Conservation (phyloP, 2,113 vertebrate species). For the Pseudopodoces humilis region DNA sequence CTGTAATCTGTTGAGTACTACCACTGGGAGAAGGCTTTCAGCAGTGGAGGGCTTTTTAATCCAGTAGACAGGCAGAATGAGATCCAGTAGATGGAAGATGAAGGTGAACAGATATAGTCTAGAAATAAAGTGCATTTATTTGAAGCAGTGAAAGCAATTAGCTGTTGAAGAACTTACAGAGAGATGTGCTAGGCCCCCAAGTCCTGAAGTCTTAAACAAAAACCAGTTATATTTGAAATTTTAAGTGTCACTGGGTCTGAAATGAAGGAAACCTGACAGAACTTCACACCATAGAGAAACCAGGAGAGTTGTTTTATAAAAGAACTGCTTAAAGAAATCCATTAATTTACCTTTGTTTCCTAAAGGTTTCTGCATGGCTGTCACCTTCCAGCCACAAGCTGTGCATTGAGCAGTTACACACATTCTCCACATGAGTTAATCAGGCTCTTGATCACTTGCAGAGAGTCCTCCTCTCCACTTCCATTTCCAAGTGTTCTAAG, state of each 20-base stretch:
- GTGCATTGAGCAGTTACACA: background rate
- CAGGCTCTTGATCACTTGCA: background rate
- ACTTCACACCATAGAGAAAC: background rate
- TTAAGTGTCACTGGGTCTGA: background rate
- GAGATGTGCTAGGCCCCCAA: background rate
- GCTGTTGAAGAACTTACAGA: background rate
- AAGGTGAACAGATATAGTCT: background rate
- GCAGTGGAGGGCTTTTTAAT: slow-evolving; percentile 38
- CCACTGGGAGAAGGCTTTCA: slow-evolving; percentile 20
- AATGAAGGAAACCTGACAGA: background rate
- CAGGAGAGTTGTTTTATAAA: background rate
- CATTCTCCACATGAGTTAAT: background rate
- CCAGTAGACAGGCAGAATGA: background rate
- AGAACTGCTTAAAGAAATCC: background rate
- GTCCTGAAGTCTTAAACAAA: background rate
- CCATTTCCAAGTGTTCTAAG: background rate
- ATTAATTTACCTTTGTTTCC: background rate
- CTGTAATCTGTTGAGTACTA: slow-evolving; percentile 16
- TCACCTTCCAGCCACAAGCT: background rate
- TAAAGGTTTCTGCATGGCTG: background rate
- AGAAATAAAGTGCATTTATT: background rate
- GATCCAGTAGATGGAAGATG: background rate
- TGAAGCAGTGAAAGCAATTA: slow-evolving; percentile 6
- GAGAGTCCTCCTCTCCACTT: background rate
- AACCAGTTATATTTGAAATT: background rate